These are phyloP conservation scores for Sebastes goodei DNA, from an alignment of 2,797 vertebrate species.

Conservation along the genomic window DNA sequence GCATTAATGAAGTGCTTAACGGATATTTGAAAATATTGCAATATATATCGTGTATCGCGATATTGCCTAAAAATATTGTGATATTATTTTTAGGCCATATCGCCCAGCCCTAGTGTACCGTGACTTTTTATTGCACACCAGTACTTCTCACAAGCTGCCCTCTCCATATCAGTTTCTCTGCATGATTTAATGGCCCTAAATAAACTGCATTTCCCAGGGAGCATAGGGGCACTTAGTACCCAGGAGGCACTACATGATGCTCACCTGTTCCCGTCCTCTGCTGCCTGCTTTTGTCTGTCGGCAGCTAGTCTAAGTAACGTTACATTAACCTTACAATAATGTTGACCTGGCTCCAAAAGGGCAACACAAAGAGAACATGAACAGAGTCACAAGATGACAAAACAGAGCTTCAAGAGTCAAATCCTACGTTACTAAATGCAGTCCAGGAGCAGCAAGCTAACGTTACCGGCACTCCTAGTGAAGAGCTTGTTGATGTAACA, in stretches of 20 bases:
- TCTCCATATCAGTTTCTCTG: not conserved
- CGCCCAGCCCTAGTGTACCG: not conserved
- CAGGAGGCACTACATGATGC: not conserved
- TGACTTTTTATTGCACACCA: not conserved
- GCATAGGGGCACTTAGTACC: not conserved
- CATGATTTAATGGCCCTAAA: not conserved
- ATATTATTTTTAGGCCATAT: no score
- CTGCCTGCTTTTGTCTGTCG: not conserved
- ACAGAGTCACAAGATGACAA: not conserved
- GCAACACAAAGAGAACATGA: not conserved
- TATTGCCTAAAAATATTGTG: no score
- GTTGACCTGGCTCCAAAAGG: not conserved
- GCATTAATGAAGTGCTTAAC: rapidly evolving
- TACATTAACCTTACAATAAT: not conserved
- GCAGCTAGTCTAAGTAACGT: not conserved
- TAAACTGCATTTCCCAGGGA: not conserved
- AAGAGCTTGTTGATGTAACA: not conserved
- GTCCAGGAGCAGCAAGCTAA: not conserved
- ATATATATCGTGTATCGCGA: no score
- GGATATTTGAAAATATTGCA: no score
- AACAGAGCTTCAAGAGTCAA: not conserved
- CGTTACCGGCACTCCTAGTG: not conserved
- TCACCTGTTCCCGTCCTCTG: not conserved
- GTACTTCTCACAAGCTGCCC: not conserved
- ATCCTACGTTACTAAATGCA: not conserved